Conservation (phyloP, 2,797 vertebrate species). For the Dicrostonyx torquatus region DNA sequence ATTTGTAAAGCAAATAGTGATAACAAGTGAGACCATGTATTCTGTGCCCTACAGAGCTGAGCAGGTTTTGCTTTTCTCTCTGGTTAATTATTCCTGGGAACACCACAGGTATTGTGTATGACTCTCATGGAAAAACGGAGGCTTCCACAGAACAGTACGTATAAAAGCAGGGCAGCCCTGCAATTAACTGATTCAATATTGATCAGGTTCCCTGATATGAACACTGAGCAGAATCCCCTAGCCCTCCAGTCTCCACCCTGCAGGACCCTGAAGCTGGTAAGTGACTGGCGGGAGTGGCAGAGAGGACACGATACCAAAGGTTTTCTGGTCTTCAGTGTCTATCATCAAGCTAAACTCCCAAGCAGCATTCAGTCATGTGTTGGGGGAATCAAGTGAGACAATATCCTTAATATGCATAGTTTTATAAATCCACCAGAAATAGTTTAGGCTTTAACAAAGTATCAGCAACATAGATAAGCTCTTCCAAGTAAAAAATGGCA, state of each 20-base stretch:
- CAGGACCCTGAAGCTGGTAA: not conserved
- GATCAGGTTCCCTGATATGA: not conserved
- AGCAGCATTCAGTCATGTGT: not conserved
- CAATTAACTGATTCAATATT: not conserved
- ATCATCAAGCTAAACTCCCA: not conserved
- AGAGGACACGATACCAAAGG: not conserved
- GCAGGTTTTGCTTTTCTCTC: not conserved
- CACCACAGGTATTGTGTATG: not conserved
- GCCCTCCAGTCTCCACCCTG: not conserved
- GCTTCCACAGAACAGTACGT: not conserved
- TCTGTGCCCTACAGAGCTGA: not conserved
- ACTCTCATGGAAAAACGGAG: not conserved
- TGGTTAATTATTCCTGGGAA: slow-evolving; percentile 33
- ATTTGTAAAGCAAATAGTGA: slow-evolving; percentile 51
- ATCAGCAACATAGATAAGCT: not conserved
- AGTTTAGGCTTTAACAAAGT: not conserved
- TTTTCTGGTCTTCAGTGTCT: not conserved
- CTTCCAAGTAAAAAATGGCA: slow-evolving; percentile 33
- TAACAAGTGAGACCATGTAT: not conserved
- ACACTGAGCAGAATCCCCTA: not conserved
- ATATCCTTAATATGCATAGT: not conserved
- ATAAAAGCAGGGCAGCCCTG: not conserved
- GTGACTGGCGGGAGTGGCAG: not conserved
- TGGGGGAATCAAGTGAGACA: not conserved
- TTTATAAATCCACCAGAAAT: slow-evolving; percentile 26